Evolutionary conservation across 2,113 vertebrate species (phyloP), one percentile per base, ranked within the genome.

Genomic region (Trinectes maculatus): DNA sequence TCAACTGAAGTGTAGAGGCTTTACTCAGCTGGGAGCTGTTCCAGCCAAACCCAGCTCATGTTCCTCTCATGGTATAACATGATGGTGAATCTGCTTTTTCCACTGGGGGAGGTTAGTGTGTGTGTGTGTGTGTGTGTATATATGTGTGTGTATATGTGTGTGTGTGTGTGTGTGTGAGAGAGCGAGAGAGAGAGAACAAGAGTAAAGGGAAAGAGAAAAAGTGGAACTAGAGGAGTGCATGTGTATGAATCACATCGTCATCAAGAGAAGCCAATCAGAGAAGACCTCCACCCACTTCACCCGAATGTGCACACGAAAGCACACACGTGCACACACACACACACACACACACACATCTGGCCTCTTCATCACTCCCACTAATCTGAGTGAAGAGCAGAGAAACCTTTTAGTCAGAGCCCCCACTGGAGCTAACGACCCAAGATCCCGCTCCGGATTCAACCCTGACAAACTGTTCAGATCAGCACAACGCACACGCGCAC

Each of bases 11-110:
- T 21, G 11, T 8, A 1, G 28, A 16, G 15, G 43, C 11, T 58
- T 21, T n/a, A n/a, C n/a, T 57, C 31, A 5, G 53, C 44, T 33
- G 46, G 25, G 26, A 34, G 46, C 19, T 18, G 49, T 25, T 40
- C 21, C 11, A 24, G 51, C 24, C 28, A 52, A 18, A 60, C 60
- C 26, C 55, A 63, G 44, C 25, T n/a, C 44, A 42, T 25, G 59
- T 43, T 40, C 9, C 31, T 77, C 63, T 63, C 18, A 25, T 33
- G 36, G 22, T 65, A n/a, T 34, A 56, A 67, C 56, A 43, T 47
- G 53, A 51, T 48, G 43, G 44, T 69, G 54, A 59, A 63, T 58
- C 72, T 43, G 73, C 46, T 84, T 74, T 80, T 77, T 84, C 72
- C 73, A 80, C 56, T 12, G 29, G 25, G 31, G 51, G 7, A 53